Conservation (phyloP, 2,888 invertebrate species). For the Phorcus lineatus region DNA sequence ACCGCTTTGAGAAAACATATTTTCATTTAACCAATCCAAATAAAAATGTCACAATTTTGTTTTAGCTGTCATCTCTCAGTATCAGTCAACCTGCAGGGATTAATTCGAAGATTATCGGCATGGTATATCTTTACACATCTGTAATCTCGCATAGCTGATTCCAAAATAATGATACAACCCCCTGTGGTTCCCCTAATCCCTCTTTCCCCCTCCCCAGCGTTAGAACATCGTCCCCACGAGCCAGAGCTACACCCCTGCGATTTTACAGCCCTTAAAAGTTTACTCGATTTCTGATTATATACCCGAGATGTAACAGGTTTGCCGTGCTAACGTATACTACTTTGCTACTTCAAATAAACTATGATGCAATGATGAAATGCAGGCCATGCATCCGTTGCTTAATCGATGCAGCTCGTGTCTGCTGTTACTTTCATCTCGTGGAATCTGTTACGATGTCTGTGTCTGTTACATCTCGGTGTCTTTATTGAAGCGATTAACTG, state of each 20-base stretch:
- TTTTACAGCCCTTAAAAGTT: constrained; percentile 7
- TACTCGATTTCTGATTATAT: background rate
- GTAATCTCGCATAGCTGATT: background rate
- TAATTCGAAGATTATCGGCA: background rate
- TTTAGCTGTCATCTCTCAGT: background rate
- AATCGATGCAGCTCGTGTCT: no score
- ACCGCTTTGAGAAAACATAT: background rate
- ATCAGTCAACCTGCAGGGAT: background rate
- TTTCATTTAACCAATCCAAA: background rate
- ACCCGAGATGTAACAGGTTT: no score
- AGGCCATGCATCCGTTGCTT: background rate
- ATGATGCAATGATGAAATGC: background rate
- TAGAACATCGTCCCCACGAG: background rate
- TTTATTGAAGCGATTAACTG: no score
- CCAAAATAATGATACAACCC: background rate
- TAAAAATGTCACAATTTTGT: background rate
- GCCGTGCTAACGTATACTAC: no score
- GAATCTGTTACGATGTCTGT: no score
- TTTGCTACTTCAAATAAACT: background rate
- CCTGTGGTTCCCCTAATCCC: background rate
- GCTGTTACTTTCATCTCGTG: no score
- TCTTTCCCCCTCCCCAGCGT: background rate
- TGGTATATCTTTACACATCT: background rate
- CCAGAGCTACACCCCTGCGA: background rate
- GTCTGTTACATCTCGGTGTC: no score